Evolutionary conservation across 1,140 invertebrate genomes (phyloP), one percentile per base, ranked within the genome.

Genomic region (Drosophila pseudoobscura): DNA sequence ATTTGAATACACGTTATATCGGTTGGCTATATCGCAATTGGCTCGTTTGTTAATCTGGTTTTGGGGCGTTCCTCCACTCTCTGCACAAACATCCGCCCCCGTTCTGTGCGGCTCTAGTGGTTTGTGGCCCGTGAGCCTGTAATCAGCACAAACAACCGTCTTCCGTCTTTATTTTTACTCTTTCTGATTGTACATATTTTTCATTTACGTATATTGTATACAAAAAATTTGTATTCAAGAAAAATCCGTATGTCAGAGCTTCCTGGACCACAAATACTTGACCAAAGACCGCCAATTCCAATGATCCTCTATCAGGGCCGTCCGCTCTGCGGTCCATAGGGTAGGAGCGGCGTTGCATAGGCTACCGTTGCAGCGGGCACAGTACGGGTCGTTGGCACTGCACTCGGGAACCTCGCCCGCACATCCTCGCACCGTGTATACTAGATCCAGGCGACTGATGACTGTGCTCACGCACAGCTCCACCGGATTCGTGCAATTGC

Each of bases 401-500:
- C 89, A 90, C 17, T 90, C 89, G 6, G 78, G 69, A 24, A 90
- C 89, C n/a, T 87, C 43, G 3, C 58, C 39, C 9, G 75, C 80
- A 62, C 89, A 91, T 1, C 85, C 89, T 0, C 89, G 68, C 15
- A 91, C 57, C 35, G 82, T 85, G 26, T 89, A 89, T 0, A 83
- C 59, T 13, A 78, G 41, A 46, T 90, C 59, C 41, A 89, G 44
- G 0, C 84, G 80, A 15, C 52, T 76, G 15, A 89, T 43, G 6
- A 90, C 57, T 1, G 89, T 90, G 65, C 80, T 90, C 3, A 89
- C 89, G 46, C 89, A 91, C 26, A 89, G 29, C 41, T 91, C 89
- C 7, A 65, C 56, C 6, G 75, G 11, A 0, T 39, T 20, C 8
- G 60, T 75, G 45, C 89, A 91, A 43, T 90, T 87, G 49, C 66